phyloP scores from a whole-genome alignment of 37 sponge, comb jelly and placozoan species.

The Spongilla lacustris region DNA sequence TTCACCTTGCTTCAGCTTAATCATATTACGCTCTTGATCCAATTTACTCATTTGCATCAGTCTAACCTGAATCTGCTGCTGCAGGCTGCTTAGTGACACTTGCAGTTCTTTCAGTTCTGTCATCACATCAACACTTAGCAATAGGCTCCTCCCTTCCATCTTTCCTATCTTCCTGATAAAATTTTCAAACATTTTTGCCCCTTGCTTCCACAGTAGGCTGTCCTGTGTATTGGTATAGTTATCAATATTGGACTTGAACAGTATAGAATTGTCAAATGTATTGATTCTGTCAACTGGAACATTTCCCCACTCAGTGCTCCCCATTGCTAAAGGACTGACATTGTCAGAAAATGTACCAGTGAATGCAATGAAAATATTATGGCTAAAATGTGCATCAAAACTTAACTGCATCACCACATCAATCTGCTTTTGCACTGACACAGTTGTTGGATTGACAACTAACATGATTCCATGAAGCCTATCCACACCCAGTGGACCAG shows the following conservation, averaged over 20 bases:
- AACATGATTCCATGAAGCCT: constrained; percentile 53
- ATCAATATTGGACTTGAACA: constrained; percentile 8
- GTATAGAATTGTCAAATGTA: constrained; percentile 53
- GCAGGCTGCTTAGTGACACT: neutral
- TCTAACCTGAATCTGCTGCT: constrained; percentile 9
- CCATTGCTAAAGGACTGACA: constrained; percentile 21
- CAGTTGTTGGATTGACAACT: constrained; percentile 41
- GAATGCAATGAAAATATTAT: constrained; percentile 40
- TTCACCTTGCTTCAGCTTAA: neutral
- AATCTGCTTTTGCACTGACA: constrained; percentile 41
- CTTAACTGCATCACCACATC: constrained; percentile 40
- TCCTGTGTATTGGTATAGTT: neutral
- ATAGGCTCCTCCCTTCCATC: neutral
- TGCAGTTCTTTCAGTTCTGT: neutral
- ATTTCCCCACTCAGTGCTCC: constrained; percentile 20
- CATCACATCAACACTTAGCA: neutral
- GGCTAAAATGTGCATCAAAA: constrained; percentile 48
- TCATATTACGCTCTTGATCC: neutral
- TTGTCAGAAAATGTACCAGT: constrained; percentile 49
- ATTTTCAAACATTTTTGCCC: neutral
- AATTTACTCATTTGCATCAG: constrained; percentile 6
- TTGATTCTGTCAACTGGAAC: constrained; percentile 3
- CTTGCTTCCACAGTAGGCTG: constrained; percentile 50
- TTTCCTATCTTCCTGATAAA: constrained; percentile 23
- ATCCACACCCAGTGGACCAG: constrained; percentile 30